phyloP scores from a whole-genome alignment of 2,113 vertebrate species.

The Pachyramphus minor region DNA sequence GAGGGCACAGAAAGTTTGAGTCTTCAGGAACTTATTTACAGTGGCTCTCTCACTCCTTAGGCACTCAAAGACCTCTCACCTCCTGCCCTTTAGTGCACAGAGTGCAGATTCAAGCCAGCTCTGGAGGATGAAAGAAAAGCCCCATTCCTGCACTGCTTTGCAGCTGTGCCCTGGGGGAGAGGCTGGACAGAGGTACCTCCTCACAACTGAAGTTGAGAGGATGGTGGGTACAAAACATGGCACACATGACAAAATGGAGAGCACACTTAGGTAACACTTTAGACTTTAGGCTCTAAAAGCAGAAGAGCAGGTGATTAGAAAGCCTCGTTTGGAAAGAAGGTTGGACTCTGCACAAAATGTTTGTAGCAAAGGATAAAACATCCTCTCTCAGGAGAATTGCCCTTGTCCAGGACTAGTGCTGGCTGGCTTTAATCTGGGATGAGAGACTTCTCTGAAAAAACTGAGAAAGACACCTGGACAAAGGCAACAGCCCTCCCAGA shows the following conservation, averaged over 20 bases:
- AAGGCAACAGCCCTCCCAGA: neutral
- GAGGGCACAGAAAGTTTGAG: constrained; percentile 25
- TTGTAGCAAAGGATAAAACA: neutral
- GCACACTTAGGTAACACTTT: neutral
- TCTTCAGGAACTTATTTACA: neutral
- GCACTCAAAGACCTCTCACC: neutral
- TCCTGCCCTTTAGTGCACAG: neutral
- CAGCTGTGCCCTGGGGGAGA: neutral
- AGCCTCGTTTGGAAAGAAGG: neutral
- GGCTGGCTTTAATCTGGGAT: neutral
- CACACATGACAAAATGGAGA: neutral
- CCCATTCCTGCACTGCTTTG: neutral
- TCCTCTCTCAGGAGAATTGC: neutral
- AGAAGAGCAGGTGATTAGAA: neutral
- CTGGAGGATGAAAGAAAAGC: neutral
- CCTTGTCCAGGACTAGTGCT: neutral
- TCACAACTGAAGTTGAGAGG: neutral
- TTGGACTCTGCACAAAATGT: neutral
- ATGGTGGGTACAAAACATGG: neutral
- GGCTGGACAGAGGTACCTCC: neutral
- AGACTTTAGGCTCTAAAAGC: neutral
- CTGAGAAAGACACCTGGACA: neutral
- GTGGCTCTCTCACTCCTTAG: neutral
- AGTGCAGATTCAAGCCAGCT: neutral
- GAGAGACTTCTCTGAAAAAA: neutral